Evolutionary conservation across 2,888 invertebrate genomes (phyloP).

Genomic region (Myopa tessellatipennis): DNA sequence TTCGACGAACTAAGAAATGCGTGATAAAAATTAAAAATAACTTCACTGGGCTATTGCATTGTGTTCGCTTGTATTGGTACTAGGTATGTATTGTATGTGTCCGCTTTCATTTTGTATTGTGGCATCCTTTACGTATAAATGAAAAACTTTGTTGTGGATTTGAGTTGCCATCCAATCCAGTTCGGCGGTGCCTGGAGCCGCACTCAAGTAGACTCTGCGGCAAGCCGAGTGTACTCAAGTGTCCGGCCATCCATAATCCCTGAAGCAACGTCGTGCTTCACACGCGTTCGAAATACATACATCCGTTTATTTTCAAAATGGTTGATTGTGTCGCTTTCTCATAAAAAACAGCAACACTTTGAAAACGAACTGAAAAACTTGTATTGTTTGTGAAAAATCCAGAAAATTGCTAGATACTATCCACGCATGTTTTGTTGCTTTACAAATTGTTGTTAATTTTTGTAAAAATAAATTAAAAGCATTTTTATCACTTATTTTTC

Average conservation of each 20-base stretch:
- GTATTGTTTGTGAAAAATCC: constrained; percentile 32
- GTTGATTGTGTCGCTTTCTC: constrained; percentile 51
- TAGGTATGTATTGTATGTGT: not conserved
- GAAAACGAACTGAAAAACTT: constrained; percentile 40
- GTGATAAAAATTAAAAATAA: constrained; percentile 44
- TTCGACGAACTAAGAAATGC: constrained; percentile 29
- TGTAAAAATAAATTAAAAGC: constrained; percentile 52
- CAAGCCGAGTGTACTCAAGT: not conserved
- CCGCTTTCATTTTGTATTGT: constrained; percentile 46
- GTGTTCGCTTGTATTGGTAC: constrained; percentile 48
- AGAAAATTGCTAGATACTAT: constrained; percentile 56
- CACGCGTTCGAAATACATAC: constrained; percentile 9
- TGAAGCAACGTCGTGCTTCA: not conserved
- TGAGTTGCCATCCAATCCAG: constrained; percentile 18
- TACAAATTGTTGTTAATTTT: constrained; percentile 42
- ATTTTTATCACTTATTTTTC: constrained; percentile 64
- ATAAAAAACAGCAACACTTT: constrained; percentile 50
- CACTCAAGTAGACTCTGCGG: not conserved
- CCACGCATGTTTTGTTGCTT: constrained; percentile 56
- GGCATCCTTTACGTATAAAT: constrained; percentile 52
- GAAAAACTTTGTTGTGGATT: constrained; percentile 48
- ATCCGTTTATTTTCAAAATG: constrained; percentile 42
- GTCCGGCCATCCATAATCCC: constrained; percentile 28
- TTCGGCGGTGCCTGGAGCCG: not conserved
- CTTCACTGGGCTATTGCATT: constrained; percentile 55